Evolutionary conservation across 2,797 vertebrate species (phyloP).

Genomic region (Mionectes olivaceus): DNA sequence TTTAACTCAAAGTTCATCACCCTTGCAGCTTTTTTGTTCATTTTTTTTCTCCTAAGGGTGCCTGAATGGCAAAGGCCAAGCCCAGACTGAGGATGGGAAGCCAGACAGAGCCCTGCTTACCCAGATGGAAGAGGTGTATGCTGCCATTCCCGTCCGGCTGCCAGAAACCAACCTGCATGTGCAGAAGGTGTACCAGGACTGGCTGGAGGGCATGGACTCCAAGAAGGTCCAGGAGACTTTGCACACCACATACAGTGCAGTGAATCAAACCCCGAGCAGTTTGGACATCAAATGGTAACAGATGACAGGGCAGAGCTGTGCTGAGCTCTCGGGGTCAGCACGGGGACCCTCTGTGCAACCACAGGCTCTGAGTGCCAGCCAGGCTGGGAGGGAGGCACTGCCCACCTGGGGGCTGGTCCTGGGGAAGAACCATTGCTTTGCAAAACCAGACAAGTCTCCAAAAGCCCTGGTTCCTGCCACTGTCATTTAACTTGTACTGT

Average conservation of each 20-base stretch:
- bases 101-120: conserved; percentile 85
- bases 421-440: not conserved
- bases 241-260: conserved; percentile 83
- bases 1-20: not conserved
- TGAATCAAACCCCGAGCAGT: conserved; percentile 27
- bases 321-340: not conserved
- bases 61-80: conserved; percentile 92
- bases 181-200: conserved; percentile 89
- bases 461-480: not conserved
- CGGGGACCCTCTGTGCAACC: conserved; percentile 38
- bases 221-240: conserved; percentile 78
- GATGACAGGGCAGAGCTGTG: not conserved
- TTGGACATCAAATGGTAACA: conserved; percentile 82
- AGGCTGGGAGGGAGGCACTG: not conserved
- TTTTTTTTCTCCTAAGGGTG: conserved; percentile 80
- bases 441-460: not conserved
- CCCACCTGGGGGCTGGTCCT: not conserved
- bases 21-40: not conserved
- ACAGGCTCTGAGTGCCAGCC: not conserved
- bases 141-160: conserved; percentile 83
- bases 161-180: conserved; percentile 83
- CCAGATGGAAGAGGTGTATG: conserved; percentile 91
- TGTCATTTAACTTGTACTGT: not conserved
- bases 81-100: conserved; percentile 81
- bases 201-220: conserved; percentile 90